Percentiles rank a stretch among this genome's conserved stretches.
Conservation (phyloP, 2,113 vertebrate genomes). For the Amphiprion ocellaris region DNA sequence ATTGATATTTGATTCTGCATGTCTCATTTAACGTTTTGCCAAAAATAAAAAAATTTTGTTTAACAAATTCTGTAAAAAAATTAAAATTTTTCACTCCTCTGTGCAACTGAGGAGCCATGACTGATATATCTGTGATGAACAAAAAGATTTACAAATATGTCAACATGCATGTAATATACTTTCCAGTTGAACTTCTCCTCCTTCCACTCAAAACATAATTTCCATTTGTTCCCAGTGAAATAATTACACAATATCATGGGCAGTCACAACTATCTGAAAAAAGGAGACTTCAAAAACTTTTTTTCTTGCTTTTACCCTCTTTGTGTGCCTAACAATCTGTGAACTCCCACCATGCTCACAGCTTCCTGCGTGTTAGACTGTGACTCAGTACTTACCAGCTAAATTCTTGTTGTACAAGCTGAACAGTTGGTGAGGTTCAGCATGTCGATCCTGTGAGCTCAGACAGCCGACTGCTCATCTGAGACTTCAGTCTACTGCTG, state of each 20-base stretch:
- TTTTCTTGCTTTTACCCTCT: neutral
- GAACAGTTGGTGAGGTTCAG: slow-evolving; percentile 34
- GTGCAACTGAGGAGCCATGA: too few relatives aligned
- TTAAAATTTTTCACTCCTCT: too few relatives aligned
- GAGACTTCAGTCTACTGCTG: neutral
- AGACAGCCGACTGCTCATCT: slow-evolving; percentile 37
- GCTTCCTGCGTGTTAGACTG: slow-evolving; percentile 23
- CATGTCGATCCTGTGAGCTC: slow-evolving; percentile 23
- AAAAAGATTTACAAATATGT: neutral
- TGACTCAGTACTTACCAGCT: slow-evolving; percentile 37
- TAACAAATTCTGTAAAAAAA: too few relatives aligned
- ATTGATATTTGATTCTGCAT: too few relatives aligned
- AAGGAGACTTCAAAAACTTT: neutral
- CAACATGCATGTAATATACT: neutral
- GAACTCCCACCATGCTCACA: neutral
- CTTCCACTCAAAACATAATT: too few relatives aligned
- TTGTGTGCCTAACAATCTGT: neutral
- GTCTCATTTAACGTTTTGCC: too few relatives aligned
- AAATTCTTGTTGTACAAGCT: slow-evolving; percentile 10
- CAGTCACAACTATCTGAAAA: neutral
- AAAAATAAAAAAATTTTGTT: too few relatives aligned
- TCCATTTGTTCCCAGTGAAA: too few relatives aligned
- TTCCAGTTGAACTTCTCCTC: neutral
- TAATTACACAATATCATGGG: too few relatives aligned
- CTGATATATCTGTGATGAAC: too few relatives aligned